Evolutionary conservation across 2,113 vertebrate species (phyloP).

Genomic region (Lagopus muta): DNA sequence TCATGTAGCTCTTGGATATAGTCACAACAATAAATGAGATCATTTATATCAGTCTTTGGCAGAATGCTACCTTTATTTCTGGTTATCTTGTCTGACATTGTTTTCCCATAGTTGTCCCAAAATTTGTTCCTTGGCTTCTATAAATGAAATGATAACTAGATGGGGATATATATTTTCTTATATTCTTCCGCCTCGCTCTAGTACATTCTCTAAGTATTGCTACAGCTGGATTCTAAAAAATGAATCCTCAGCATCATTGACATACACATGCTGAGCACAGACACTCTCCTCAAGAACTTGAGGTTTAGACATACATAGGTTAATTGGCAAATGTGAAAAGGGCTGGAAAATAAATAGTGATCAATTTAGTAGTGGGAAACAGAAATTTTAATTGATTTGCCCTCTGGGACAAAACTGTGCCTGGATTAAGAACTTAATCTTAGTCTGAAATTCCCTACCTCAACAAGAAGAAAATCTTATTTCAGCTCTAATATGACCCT

Average conservation of each 20-base stretch:
- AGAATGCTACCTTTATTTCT: slow-evolving; percentile 12
- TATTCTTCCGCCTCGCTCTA: background rate
- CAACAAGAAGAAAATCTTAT: slow-evolving; percentile 51
- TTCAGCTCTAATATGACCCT: slow-evolving; percentile 41
- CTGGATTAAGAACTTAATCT: slow-evolving; percentile 57
- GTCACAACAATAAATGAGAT: background rate
- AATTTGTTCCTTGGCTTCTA: background rate
- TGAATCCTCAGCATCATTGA: background rate
- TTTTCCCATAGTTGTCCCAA: background rate
- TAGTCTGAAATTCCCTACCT: slow-evolving; percentile 34
- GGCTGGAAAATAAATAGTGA: slow-evolving; percentile 58
- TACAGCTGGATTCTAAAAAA: background rate
- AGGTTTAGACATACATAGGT: slow-evolving; percentile 13
- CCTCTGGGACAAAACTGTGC: slow-evolving; percentile 10
- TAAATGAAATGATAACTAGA: background rate
- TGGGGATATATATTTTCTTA: background rate
- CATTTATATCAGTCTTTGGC: background rate
- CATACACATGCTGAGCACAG: background rate
- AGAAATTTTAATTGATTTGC: slow-evolving; percentile 62
- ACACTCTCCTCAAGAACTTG: background rate
- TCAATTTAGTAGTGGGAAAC: slow-evolving; percentile 7
- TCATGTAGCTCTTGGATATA: background rate
- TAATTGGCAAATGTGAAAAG: slow-evolving; percentile 56
- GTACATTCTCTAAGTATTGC: background rate
- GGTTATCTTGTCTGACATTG: background rate